A percentile compares a stretch with the other conserved stretches of the same genome.
Conservation (phyloP, 2,797 vertebrate species). For the Chloroceryle inda region DNA sequence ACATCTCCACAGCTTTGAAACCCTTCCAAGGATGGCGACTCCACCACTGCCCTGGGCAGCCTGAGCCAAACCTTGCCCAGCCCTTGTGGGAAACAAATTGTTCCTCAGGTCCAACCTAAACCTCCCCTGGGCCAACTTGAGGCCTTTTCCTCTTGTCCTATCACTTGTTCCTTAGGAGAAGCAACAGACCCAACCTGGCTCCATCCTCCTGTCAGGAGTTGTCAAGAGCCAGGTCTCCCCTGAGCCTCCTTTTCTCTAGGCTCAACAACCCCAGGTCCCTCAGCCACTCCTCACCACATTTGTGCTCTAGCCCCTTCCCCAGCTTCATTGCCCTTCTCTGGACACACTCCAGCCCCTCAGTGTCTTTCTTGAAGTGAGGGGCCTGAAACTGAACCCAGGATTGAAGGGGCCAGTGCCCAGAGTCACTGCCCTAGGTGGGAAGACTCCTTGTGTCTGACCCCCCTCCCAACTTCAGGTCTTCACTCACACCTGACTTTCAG, state of each 20-base stretch:
- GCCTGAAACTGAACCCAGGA: neutral
- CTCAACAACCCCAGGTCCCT: neutral
- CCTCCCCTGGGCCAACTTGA: too few species aligned
- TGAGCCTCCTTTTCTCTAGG: neutral
- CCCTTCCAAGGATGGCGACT: neutral
- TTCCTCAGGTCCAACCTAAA: neutral
- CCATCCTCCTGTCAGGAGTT: neutral
- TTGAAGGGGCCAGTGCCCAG: neutral
- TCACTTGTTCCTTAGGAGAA: too few species aligned
- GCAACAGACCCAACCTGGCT: too few species aligned
- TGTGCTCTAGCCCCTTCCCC: neutral
- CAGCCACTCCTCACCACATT: neutral
- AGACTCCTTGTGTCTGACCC: fast-evolving
- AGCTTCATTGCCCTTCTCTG: neutral
- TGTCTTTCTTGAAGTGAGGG: neutral
- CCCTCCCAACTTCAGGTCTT: neutral
- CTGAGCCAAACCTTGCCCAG: neutral
- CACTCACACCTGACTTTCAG: neutral
- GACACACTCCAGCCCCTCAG: neutral
- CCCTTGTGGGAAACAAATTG: neutral
- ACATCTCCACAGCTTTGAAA: neutral
- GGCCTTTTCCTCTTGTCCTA: too few species aligned
- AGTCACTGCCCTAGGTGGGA: neutral
- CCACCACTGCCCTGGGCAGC: neutral
- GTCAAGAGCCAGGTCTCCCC: neutral